These are phyloP conservation scores for Meleagris gallopavo DNA, from an alignment of 2,113 vertebrate genomes.

Conservation along the genomic window DNA sequence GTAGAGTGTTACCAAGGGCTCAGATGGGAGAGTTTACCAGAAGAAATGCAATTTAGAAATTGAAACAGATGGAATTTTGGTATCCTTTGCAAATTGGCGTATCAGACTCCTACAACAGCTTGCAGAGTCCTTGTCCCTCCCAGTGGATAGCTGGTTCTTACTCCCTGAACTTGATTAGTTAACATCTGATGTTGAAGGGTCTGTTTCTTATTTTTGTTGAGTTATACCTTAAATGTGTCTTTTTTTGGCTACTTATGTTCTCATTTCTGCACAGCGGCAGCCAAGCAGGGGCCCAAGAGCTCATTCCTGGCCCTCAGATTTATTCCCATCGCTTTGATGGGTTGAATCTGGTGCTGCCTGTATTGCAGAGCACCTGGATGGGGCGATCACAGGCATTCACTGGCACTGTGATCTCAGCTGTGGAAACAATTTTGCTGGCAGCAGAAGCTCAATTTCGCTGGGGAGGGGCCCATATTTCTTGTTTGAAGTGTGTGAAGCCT, in stretches of 20 bases:
- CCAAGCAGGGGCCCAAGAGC: slow-evolving; percentile 56
- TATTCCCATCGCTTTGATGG: slow-evolving; percentile 34
- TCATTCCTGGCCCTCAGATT: slow-evolving; percentile 52
- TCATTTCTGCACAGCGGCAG: not conserved
- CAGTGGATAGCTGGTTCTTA: not conserved
- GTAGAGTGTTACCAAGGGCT: not conserved
- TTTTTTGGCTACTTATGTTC: slow-evolving; percentile 46
- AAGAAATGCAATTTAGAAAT: not conserved
- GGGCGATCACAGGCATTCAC: not conserved
- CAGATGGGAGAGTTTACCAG: not conserved
- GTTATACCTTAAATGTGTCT: slow-evolving; percentile 47
- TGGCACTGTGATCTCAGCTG: slow-evolving; percentile 50
- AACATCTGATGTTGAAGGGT: slow-evolving; percentile 50
- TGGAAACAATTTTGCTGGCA: slow-evolving; percentile 70
- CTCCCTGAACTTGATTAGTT: slow-evolving; percentile 37
- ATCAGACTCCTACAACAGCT: not conserved
- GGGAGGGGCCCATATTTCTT: slow-evolving; percentile 1
- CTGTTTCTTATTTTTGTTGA: slow-evolving; percentile 70
- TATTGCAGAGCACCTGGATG: slow-evolving; percentile 63
- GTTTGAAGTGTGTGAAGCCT: slow-evolving; percentile 8
- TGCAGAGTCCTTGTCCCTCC: not conserved
- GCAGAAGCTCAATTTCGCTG: not conserved
- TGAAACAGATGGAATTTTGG: slow-evolving; percentile 3
- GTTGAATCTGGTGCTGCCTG: slow-evolving; percentile 53
- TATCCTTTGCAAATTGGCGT: not conserved